These are phyloP conservation scores for Aphelenchoides besseyi DNA, from an alignment of 1,140 invertebrate species.

Conservation along the genomic window DNA sequence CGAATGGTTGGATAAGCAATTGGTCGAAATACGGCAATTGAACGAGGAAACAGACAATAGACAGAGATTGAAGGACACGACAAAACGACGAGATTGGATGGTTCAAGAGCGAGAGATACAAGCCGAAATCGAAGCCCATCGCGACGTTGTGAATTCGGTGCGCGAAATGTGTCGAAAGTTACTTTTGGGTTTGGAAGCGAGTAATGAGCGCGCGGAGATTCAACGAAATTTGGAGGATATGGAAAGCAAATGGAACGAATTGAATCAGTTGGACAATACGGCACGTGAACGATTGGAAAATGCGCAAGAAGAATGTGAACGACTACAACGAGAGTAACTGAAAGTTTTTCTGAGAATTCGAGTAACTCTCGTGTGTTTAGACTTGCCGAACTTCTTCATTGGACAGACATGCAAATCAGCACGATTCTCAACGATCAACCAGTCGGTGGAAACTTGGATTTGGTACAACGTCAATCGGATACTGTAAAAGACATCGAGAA, in stretches of 20 bases:
- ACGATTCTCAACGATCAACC: constrained; percentile 48
- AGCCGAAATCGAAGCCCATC: constrained; percentile 56
- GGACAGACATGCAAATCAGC: constrained; percentile 51
- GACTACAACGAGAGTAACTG: constrained; percentile 27
- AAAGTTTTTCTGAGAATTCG: constrained; percentile 23
- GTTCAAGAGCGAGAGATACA: constrained; percentile 43
- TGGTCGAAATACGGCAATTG: constrained; percentile 25
- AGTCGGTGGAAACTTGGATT: constrained; percentile 50
- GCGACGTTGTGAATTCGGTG: constrained; percentile 51
- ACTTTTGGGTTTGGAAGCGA: constrained; percentile 42
- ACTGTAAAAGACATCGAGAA: constrained; percentile 48
- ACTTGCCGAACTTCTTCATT: constrained; percentile 48
- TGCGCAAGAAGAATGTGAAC: constrained; percentile 61
- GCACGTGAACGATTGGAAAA: constrained; percentile 55
- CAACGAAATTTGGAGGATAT: constrained; percentile 41
- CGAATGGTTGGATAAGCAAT: constrained; percentile 44
- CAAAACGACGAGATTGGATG: constrained; percentile 52
- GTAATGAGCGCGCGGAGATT: constrained; percentile 38
- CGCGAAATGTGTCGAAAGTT: constrained; percentile 54
- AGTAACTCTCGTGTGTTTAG: constrained; percentile 25
- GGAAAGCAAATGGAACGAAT: constrained; percentile 40
- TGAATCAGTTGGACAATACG: constrained; percentile 30
- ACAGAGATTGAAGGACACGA: constrained; percentile 55
- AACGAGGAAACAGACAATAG: constrained; percentile 47
- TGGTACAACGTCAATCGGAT: constrained; percentile 50